phyloP scores from a whole-genome alignment of 2,888 invertebrate genomes.

The Allolobophora icterica region DNA sequence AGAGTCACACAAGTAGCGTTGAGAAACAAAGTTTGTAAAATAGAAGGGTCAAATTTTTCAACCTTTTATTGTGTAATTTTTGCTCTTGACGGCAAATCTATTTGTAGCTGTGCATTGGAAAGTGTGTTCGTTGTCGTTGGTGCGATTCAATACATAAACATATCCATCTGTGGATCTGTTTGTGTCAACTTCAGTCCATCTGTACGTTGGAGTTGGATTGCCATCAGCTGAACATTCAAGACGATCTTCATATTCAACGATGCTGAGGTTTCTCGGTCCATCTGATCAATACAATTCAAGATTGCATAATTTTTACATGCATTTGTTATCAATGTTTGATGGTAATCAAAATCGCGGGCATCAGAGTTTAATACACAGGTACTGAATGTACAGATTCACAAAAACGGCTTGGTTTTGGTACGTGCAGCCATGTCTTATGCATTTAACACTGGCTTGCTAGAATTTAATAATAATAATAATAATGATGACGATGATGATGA shows the following conservation, averaged over 20 bases:
- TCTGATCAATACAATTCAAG: neutral
- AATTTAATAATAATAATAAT: too few species aligned
- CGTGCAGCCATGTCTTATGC: too few species aligned
- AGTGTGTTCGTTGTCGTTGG: neutral
- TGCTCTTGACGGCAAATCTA: neutral
- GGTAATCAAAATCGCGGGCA: too few species aligned
- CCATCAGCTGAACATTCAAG: neutral
- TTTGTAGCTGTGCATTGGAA: neutral
- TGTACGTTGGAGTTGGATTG: neutral
- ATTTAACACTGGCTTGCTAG: too few species aligned
- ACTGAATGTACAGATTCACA: too few species aligned
- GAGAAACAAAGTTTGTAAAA: neutral
- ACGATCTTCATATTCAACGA: constrained; percentile 1
- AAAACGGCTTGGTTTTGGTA: too few species aligned
- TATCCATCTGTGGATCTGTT: neutral
- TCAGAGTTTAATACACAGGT: too few species aligned
- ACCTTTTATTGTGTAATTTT: neutral
- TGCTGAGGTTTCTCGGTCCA: neutral
- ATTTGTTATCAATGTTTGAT: too few species aligned
- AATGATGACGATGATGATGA: too few species aligned
- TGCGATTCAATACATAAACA: neutral
- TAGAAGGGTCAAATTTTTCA: neutral
- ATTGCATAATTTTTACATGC: too few species aligned
- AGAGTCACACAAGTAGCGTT: neutral
- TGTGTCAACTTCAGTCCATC: too few species aligned